Evolutionary conservation across 92 coral and sea anemone genomes (phyloP), one percentile per base, ranked within the genome.

Genomic region (Palythoa grandis): DNA sequence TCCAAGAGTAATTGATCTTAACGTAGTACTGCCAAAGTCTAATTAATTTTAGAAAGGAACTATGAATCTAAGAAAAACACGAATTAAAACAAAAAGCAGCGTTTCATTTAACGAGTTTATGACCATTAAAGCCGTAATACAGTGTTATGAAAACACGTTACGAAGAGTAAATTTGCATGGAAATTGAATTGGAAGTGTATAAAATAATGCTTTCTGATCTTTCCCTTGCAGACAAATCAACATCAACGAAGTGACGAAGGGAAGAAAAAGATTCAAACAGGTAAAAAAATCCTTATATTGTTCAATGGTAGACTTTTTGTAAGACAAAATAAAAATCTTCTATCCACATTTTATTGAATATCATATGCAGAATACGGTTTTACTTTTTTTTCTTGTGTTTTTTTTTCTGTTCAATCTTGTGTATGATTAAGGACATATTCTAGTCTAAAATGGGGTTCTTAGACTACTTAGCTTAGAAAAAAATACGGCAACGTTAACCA

Each of bases 81-180:
- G 54, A 63, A 76, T 76, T 54, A 40, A 77, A 29, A 29, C 67
- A 60, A 77, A 57, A 77, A 24, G 54, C 35, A 53, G 22, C 24
- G 20, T 54, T 77, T 52, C 17, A 77, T 77, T 77, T 77, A 77
- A 56, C 82, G 82, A 52, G 82, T 57, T 57, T 60, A 37, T 77
- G 20, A 57, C 82, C 24, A 77, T 77, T 77, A 57, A 77, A 54
- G 35, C 82, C 69, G 29, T 77, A 77, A 77, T 77, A 57, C 69
- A 77, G 82, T 77, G 82, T 77, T 77, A 77, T 77, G 69, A 77
- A 57, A 77, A 57, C 82, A 57, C n/a, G 58, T 57, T 54, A 77
- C 12, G 5, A 12, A 77, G 67, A 53, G 38, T 50, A 77, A 77
- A 77, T 77, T 77, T 77, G 82, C 82, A 77, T 77, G 52, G 82